phyloP scores from a whole-genome alignment of 2,888 invertebrate species.

The Hypomecis punctinalis region DNA sequence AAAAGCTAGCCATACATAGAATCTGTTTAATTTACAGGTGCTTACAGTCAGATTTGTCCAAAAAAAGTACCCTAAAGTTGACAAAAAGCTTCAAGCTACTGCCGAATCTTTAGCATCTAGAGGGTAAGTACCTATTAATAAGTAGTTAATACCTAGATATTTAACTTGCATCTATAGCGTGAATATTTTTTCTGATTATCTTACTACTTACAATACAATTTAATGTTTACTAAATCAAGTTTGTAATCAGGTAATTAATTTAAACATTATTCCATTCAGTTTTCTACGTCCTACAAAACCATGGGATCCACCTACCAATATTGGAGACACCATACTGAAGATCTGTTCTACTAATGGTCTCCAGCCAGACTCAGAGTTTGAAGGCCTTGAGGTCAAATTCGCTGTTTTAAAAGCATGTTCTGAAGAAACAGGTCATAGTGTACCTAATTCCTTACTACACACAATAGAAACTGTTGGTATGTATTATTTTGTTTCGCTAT shows the following conservation, averaged over 20 bases:
- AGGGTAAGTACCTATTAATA: constrained; percentile 81
- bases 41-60: constrained; percentile 62
- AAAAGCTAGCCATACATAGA: no score
- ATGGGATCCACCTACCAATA: constrained; percentile 90
- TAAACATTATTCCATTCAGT: constrained; percentile 71
- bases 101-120: constrained; percentile 88
- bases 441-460: constrained; percentile 94
- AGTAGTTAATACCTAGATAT: neutral
- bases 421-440: constrained; percentile 89
- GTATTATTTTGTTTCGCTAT: constrained; percentile 40
- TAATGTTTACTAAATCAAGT: neutral
- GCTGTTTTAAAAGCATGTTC: constrained; percentile 89
- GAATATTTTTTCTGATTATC: neutral
- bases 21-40: constrained; percentile 53
- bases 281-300: constrained; percentile 90
- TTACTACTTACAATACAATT: no score
- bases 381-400: constrained; percentile 86
- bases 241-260: neutral
- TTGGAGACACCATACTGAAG: constrained; percentile 84
- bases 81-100: constrained; percentile 80
- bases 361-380: constrained; percentile 70
- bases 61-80: constrained; percentile 71
- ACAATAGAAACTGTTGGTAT: constrained; percentile 89
- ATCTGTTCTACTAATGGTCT: constrained; percentile 86
- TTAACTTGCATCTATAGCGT: no score